These are phyloP conservation scores for Pseudomyrmex concolor DNA, from an alignment of 1,140 invertebrate species.

Conservation along the genomic window DNA sequence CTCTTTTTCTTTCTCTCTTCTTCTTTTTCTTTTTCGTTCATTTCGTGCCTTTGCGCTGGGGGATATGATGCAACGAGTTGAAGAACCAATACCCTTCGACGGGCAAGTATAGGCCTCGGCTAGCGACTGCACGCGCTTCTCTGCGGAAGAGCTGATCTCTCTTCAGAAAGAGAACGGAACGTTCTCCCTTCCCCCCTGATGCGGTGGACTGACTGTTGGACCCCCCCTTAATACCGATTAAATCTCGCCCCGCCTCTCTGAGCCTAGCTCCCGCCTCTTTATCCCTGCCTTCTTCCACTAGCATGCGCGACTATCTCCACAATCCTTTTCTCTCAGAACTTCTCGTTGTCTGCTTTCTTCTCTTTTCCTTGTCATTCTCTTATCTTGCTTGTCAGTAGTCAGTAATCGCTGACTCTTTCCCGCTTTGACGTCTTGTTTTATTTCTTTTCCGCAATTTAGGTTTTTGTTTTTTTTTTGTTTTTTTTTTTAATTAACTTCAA, in stretches of 20 bases:
- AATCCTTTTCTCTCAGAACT: slow-evolving; percentile 33
- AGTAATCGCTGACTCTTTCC: neutral
- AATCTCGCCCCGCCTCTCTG: slow-evolving; percentile 78
- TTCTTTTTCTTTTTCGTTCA: neutral
- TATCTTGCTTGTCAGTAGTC: neutral
- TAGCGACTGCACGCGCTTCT: slow-evolving; percentile 82
- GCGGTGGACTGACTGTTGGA: slow-evolving; percentile 40
- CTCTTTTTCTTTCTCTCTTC: neutral
- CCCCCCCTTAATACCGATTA: slow-evolving; percentile 77
- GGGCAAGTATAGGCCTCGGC: slow-evolving; percentile 83
- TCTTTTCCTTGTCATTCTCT: slow-evolving; percentile 47
- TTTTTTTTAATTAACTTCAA: neutral
- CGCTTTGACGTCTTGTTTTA: neutral
- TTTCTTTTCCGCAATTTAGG: neutral
- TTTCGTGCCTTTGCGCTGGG: slow-evolving; percentile 56
- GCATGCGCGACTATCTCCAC: slow-evolving; percentile 31
- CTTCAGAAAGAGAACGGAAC: slow-evolving; percentile 67
- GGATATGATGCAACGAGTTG: slow-evolving; percentile 67
- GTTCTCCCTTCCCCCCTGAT: slow-evolving; percentile 65
- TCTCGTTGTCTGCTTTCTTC: slow-evolving; percentile 36
- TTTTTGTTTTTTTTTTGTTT: neutral
- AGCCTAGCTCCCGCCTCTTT: slow-evolving; percentile 61
- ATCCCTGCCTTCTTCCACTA: slow-evolving; percentile 56
- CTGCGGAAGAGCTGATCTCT: slow-evolving; percentile 80
- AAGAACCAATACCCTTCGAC: slow-evolving; percentile 80